Evolutionary conservation across 2,888 invertebrate species (phyloP).

Genomic region (Oscheius sp.): DNA sequence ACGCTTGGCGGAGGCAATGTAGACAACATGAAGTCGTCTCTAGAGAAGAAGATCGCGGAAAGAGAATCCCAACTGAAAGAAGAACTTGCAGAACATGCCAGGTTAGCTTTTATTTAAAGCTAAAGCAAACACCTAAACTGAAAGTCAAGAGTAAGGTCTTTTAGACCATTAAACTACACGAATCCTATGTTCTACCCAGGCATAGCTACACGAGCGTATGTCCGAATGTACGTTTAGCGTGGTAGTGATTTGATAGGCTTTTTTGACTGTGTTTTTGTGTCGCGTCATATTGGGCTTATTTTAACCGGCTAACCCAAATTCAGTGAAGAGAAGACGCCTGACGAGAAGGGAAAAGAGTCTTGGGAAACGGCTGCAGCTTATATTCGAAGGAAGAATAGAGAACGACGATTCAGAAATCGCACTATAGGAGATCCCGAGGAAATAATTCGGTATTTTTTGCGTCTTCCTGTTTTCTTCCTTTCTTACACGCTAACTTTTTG

Average conservation of each 20-base stretch:
- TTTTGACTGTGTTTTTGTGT: neutral
- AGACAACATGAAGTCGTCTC: conserved; percentile 27
- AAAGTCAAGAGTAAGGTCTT: neutral
- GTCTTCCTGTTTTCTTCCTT: neutral
- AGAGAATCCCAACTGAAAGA: conserved; percentile 32
- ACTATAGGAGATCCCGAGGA: conserved; percentile 67
- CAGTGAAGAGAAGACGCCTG: too few relatives aligned
- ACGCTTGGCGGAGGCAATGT: conserved; percentile 23
- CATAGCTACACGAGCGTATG: too few relatives aligned
- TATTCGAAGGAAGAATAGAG: conserved; percentile 66
- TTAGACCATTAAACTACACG: conserved; percentile 4
- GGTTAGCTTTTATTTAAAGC: neutral
- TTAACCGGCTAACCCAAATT: conserved; percentile 9
- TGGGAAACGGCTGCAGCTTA: conserved; percentile 65
- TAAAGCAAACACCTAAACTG: too few relatives aligned
- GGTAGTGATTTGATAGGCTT: neutral
- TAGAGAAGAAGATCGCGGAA: conserved; percentile 33
- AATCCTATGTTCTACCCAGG: conserved; percentile 14
- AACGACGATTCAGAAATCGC: conserved; percentile 61
- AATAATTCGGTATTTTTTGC: conserved; percentile 41
- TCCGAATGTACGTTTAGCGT: conserved; percentile 22
- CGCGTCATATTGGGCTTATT: conserved; percentile 5
- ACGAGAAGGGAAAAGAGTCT: conserved; percentile 44
- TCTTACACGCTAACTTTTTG: neutral
- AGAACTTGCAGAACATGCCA: conserved; percentile 23